Percentiles rank a stretch among this genome's conserved stretches.
These are phyloP conservation scores for Panthera leo DNA, from an alignment of 2,113 vertebrate genomes.

Conservation along the genomic window DNA sequence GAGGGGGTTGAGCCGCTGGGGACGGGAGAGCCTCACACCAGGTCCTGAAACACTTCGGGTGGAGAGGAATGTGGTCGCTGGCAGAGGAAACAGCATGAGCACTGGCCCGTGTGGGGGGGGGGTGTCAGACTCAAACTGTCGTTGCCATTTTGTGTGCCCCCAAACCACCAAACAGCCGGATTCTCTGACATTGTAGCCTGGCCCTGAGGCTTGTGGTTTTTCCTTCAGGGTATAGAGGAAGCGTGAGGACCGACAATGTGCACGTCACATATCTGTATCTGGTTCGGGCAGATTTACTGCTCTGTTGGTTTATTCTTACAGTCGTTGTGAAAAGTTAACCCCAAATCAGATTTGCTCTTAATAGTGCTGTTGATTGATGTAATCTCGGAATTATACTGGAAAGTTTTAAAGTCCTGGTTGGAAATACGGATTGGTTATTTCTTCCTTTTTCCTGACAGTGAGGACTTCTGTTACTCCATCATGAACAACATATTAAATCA, in stretches of 20 bases:
- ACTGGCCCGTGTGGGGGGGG: too few species aligned
- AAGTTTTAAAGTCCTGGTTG: background rate
- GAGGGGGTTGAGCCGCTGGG: background rate
- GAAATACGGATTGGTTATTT: background rate
- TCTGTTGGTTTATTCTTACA: background rate
- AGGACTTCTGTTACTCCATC: background rate
- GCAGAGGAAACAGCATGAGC: background rate
- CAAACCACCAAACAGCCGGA: background rate
- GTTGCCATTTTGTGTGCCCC: background rate
- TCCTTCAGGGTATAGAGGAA: background rate
- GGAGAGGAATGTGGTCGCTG: background rate
- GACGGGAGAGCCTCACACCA: background rate
- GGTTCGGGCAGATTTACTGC: constrained; percentile 12
- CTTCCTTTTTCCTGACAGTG: background rate
- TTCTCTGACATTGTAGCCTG: background rate
- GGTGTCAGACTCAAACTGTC: background rate
- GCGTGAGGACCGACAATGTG: constrained; percentile 28
- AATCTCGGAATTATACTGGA: background rate
- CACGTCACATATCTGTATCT: background rate
- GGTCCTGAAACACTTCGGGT: background rate
- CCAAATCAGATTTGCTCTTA: constrained; percentile 3
- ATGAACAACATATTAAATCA: background rate
- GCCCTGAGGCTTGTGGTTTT: constrained; percentile 75
- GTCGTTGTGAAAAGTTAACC: constrained; percentile 15
- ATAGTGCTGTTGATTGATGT: background rate